These are phyloP conservation scores for Drepanosiphum platanoidis DNA, from an alignment of 2,888 invertebrate species.

Conservation along the genomic window DNA sequence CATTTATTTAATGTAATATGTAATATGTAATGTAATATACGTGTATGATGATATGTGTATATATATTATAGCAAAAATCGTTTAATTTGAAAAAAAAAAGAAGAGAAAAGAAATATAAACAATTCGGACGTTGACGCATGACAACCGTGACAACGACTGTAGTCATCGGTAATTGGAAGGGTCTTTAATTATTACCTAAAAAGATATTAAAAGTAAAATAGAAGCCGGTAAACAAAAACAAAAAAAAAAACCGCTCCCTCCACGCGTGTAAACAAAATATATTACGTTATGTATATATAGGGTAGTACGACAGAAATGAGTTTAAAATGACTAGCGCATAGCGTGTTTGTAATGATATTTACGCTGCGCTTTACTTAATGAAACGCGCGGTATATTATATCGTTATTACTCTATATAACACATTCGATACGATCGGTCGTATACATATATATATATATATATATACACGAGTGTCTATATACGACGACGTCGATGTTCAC, in stretches of 20 bases:
- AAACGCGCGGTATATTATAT: constrained; percentile 26
- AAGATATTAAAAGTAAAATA: not conserved
- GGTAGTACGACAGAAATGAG: not conserved
- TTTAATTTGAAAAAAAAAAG: not conserved
- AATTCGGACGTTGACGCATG: not conserved
- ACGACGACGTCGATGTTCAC: constrained; percentile 30
- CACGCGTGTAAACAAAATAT: not conserved
- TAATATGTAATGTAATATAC: no score
- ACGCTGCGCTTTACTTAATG: constrained; percentile 18
- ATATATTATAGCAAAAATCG: no score
- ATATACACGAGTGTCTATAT: not conserved
- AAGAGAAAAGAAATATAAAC: not conserved
- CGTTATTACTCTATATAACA: constrained; percentile 9
- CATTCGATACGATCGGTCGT: constrained; percentile 51
- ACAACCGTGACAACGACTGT: not conserved
- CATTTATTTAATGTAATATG: no score
- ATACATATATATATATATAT: no score
- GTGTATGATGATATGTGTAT: no score
- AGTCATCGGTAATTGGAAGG: constrained; percentile 14
- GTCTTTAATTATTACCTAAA: constrained; percentile 19
- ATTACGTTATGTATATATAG: not conserved
- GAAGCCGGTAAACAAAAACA: not conserved
- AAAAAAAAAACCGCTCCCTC: constrained; percentile 10
- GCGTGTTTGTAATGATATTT: constrained; percentile 48
- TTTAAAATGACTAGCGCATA: constrained; percentile 1